Evolutionary conservation across 2,888 invertebrate species (phyloP), one percentile per base, ranked within the genome.

Genomic region (Pachliopta kotzebuea): DNA sequence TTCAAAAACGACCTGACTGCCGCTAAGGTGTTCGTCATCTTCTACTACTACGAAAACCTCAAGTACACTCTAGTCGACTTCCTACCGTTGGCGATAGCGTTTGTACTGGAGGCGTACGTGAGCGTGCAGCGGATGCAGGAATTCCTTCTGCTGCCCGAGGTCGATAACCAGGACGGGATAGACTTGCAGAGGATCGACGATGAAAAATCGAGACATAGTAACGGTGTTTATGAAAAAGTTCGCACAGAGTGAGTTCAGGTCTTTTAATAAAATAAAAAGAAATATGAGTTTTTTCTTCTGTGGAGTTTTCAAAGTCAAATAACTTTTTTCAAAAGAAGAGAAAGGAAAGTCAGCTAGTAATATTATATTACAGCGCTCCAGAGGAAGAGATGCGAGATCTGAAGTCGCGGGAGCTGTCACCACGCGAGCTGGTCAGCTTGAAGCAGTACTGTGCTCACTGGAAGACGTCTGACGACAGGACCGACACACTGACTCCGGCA

Each of bases 21-120:
- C 0, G 95, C 96, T 62, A 94, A 94, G 78, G 89, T 96, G 0
- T 97, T 96, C 79, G 95, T 96, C 9, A 93, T 96, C 45, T 95
- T 96, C 31, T 95, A 97, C 0, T 95, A 96, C 72, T 97, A 96
- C 77, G 96, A 96, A 73, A 95, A 96, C 66, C 83, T 97, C 4
- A 94, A 96, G 54, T 94, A 96, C 64, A 94, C 95, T 0, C 93
- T 97, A 85, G 96, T 96, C 0, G 95, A 96, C 45, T 97, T 96
- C 79, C 94, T 97, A 73, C 97, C 97, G 0, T 90, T 94, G 73
- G 96, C 96, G 0, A 94, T 97, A 50, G 94, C 95, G 1, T 95
- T 95, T 74, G 93, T 95, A 0, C 93, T 96, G 0, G 97, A 97
- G 77, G 95, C 95, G 0, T 90, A 94, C 55, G 95, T 97, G 0